Evolutionary conservation across 2,888 invertebrate genomes (phyloP).

Genomic region (Lasioglossum malachurum): DNA sequence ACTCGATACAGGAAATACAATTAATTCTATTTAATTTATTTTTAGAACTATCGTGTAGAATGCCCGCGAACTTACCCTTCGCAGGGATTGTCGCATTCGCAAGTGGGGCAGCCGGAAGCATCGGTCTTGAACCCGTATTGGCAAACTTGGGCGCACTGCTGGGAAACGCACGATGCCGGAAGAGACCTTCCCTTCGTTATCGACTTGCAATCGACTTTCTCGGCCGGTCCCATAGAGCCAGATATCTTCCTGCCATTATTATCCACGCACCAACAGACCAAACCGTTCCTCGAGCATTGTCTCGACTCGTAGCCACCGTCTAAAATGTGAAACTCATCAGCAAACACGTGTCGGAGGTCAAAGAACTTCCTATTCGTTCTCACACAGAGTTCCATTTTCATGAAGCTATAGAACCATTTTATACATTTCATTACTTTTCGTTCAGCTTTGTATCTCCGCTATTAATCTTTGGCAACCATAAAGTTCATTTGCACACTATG

Average conservation of each 20-base stretch:
- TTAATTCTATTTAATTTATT: neutral
- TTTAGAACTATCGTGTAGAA: neutral
- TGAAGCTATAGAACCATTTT: neutral
- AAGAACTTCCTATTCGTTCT: neutral
- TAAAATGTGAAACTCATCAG: slow-evolving; percentile 56
- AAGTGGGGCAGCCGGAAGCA: slow-evolving; percentile 91
- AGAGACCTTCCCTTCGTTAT: slow-evolving; percentile 78
- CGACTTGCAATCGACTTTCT: slow-evolving; percentile 88
- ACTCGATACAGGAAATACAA: neutral
- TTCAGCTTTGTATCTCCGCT: neutral
- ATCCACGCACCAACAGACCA: slow-evolving; percentile 96
- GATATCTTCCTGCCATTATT: slow-evolving; percentile 90
- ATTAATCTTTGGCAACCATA: neutral
- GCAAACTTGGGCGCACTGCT: slow-evolving; percentile 93
- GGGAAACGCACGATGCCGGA: slow-evolving; percentile 87
- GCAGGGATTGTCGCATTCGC: slow-evolving; percentile 94
- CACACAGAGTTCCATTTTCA: neutral
- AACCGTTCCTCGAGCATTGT: slow-evolving; percentile 93
- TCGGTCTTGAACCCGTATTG: slow-evolving; percentile 93
- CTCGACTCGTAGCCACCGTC: slow-evolving; percentile 90
- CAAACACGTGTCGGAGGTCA: neutral
- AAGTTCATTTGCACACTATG: slow-evolving; percentile 6
- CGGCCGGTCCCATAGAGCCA: slow-evolving; percentile 92
- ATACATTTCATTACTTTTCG: neutral
- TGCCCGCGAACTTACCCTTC: slow-evolving; percentile 87